Conservation (phyloP, 2,797 vertebrate genomes). For the Hyperoplus immaculatus region DNA sequence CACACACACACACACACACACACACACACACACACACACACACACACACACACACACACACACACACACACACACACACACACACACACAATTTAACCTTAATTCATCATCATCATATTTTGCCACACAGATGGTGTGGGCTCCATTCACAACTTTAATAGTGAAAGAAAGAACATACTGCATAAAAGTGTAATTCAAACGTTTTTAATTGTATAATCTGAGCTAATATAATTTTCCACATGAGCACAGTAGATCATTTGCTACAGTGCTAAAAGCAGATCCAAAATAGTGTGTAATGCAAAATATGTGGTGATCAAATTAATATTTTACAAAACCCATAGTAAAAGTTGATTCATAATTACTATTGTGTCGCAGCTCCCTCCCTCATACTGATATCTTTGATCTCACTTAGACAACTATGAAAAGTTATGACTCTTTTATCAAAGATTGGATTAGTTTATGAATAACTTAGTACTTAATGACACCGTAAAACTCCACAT, state of each 20-base stretch:
- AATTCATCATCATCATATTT: no score
- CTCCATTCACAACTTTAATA: no score
- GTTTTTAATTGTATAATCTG: constrained; percentile 9
- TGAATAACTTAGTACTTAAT: constrained; percentile 43
- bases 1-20: not conserved
- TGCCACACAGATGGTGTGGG: no score
- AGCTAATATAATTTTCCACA: constrained; percentile 30
- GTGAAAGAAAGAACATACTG: no score
- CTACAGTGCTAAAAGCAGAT: constrained; percentile 22
- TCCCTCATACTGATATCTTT: constrained; percentile 54
- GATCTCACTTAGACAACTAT: constrained; percentile 44
- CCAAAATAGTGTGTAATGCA: constrained; percentile 10
- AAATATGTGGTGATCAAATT: constrained; percentile 42
- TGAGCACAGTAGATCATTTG: constrained; percentile 24
- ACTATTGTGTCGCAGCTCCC: constrained; percentile 33
- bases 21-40: no score
- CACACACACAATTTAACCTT: no score
- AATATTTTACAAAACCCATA: constrained; percentile 50
- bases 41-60: no score
- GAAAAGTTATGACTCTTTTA: constrained; percentile 52
- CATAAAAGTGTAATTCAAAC: no score
- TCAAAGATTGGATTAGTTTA: constrained; percentile 42
- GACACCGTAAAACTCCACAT: constrained; percentile 14
- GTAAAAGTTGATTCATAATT: constrained; percentile 56
- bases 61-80: no score